Base-by-base conservation (phyloP, 2,113 vertebrate species). In the Ammodytes marinus region DNA sequence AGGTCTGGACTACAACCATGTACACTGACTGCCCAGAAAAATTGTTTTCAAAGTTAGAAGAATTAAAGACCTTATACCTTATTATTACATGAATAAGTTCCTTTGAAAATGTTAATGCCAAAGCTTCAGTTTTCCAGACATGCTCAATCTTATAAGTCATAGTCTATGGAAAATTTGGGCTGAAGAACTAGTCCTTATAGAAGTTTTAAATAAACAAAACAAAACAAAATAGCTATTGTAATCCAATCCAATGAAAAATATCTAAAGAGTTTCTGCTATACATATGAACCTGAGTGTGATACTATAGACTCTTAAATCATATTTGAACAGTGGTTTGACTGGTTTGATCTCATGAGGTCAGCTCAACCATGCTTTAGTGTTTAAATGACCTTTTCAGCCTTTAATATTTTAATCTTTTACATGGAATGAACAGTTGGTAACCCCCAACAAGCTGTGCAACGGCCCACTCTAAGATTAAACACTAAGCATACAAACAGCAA, bases 381-480 rank as follows among this genome's bases (percentile, higher is more conserved):
- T 27, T 27, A 61, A 73, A 8, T 53, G 45, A 61, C 46, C 61
- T 71, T 72, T 50, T 66, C 2, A 71, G 17, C 39, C 42, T 37
- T 73, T 35, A 60, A 55, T 2, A 54, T 49, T 63, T 57, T 67
- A 67, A 79, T 87, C 83, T 82, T 55, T 61, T 50, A 67, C n/a
- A 67, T 9, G 47, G 73, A 43, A 49, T 10, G 54, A 66, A 76
- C 69, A 84, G 75, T 63, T 72, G 65, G 57, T 43, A 35, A 69
- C 15, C 54, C 14, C 47, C 15, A 35, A 50, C 45, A 39, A 35
- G 58, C 39, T 42, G 50, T 35, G 42, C 35, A 58, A 39, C 2
- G 3, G 4, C 13, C 50, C 9, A 60, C 0, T 69, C n/a, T 8
- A 13, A 81, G 86, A 85, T 77, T 86, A 88, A 76, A 85, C 70